A percentile compares a stretch with the other conserved stretches of the same genome.
These are phyloP conservation scores for Belonocnema kinseyi DNA, from an alignment of 1,140 invertebrate genomes.

Conservation along the genomic window DNA sequence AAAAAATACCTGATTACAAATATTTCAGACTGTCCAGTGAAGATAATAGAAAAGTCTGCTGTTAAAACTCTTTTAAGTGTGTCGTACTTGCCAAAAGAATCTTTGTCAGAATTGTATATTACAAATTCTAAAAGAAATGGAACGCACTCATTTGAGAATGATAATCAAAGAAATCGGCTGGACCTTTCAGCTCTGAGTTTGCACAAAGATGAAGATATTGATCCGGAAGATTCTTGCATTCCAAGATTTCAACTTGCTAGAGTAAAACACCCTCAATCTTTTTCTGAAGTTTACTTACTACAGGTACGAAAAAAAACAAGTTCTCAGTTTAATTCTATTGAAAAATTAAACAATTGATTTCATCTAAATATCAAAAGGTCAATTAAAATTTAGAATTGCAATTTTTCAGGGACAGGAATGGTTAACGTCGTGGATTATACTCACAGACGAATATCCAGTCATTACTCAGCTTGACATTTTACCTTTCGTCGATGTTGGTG, in stretches of 20 bases:
- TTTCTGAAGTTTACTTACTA: conserved; percentile 75
- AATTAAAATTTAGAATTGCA: not conserved
- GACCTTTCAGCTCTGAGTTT: not conserved
- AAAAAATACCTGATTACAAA: conserved; percentile 26
- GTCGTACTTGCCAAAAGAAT: conserved; percentile 44
- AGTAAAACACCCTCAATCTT: conserved; percentile 75
- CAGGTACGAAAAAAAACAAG: conserved; percentile 59
- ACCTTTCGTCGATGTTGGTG: conserved; percentile 77
- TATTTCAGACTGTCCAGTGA: conserved; percentile 67
- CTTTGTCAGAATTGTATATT: conserved; percentile 37
- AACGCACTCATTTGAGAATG: conserved; percentile 20
- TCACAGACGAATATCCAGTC: conserved; percentile 70
- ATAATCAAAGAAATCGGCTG: not conserved
- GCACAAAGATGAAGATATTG: conserved; percentile 42
- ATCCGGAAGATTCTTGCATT: conserved; percentile 65
- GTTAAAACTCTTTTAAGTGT: conserved; percentile 37
- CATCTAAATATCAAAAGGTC: not conserved
- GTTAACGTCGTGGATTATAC: conserved; percentile 74
- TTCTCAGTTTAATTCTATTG: no score
- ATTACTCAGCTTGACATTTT: conserved; percentile 75
- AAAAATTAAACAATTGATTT: no score
- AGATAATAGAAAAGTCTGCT: conserved; percentile 58
- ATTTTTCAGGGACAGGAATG: conserved; percentile 73
- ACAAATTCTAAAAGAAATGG: conserved; percentile 44
- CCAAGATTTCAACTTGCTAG: conserved; percentile 74